Base-by-base conservation (phyloP, 2,113 vertebrate species). In the Lepus americanus region DNA sequence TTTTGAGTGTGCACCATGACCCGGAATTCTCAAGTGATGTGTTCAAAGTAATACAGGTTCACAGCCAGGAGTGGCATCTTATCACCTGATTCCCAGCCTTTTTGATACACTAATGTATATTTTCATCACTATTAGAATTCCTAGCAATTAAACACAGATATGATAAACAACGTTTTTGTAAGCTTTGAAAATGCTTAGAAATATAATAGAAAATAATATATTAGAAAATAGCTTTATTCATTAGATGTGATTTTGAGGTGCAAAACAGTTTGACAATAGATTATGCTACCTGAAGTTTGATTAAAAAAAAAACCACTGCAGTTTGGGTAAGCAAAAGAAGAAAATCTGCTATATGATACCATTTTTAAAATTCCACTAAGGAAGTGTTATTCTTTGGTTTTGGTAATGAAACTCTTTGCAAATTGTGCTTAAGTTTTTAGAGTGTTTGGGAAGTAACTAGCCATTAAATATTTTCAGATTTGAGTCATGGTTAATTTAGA, bases 391-490 rank as follows among this genome's bases (percentile, higher is more conserved):
- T 94, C 64, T 44, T 44, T 44, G 87, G 0, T 92, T 95, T 84
- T 70, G 17, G 44, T 76, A 87, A 73, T 90, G 31, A 81, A 93
- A 49, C 25, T 89, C 6, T 87, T 92, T 89, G 23, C 72, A 87
- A 74, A 49, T 55, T 79, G 29, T 72, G 27, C 20, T 73, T 91
- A 39, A 78, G 10, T 82, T 89, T 74, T 74, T 66, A 87, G 36
- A 74, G 8, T 67, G 1, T 69, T 20, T 19, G 0, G 53, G 39
- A 86, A 51, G 11, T 78, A 95, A 77, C n/a, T 83, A 66, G 11
- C 17, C 84, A 25, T 81, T 78, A 81, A 39, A 66, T 84, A 80
- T 73, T 96, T 95, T 92, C 25, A 92, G 3, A 33, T 96, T 96
- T 91, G 33, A 92, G 49, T 77, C n/a, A 19, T 77, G 67, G 12